Conservation (phyloP, 2,888 invertebrate species). For the Tanytarsus gracilentus region DNA sequence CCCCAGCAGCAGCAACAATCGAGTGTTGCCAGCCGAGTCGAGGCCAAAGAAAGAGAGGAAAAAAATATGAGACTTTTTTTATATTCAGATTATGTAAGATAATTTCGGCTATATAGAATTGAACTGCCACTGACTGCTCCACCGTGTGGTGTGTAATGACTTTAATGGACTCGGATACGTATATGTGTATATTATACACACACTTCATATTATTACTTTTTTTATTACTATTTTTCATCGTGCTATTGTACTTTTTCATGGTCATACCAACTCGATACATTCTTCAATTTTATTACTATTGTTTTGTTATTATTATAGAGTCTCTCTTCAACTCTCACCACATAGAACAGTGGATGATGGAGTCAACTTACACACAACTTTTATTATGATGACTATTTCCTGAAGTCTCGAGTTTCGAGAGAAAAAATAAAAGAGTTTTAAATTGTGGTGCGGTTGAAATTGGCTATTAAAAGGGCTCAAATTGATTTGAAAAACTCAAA, state of each 20-base stretch:
- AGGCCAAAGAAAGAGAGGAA: neutral
- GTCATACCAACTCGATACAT: conserved; percentile 7
- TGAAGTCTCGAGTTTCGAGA: too few species aligned
- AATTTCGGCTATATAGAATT: conserved; percentile 4
- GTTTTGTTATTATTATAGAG: too few species aligned
- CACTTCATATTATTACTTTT: conserved; percentile 5
- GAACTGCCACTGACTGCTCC: conserved; percentile 12
- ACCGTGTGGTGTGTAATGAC: conserved; percentile 3
- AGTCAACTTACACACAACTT: too few species aligned
- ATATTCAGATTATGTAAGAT: conserved; percentile 8
- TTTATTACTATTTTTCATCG: too few species aligned
- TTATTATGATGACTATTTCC: too few species aligned
- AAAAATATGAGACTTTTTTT: neutral
- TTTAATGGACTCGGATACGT: neutral
- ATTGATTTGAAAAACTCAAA: too few species aligned
- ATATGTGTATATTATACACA: neutral
- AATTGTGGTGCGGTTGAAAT: too few species aligned
- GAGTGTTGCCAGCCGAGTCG: neutral
- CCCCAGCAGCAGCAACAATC: neutral
- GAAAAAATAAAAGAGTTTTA: too few species aligned
- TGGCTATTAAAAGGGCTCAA: too few species aligned
- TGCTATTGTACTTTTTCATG: conserved; percentile 13
- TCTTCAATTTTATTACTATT: neutral
- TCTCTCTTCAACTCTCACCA: neutral
- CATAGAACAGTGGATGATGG: too few species aligned